Evolutionary conservation across 2,888 invertebrate species (phyloP).

Genomic region (Rugalucina vietnamica): DNA sequence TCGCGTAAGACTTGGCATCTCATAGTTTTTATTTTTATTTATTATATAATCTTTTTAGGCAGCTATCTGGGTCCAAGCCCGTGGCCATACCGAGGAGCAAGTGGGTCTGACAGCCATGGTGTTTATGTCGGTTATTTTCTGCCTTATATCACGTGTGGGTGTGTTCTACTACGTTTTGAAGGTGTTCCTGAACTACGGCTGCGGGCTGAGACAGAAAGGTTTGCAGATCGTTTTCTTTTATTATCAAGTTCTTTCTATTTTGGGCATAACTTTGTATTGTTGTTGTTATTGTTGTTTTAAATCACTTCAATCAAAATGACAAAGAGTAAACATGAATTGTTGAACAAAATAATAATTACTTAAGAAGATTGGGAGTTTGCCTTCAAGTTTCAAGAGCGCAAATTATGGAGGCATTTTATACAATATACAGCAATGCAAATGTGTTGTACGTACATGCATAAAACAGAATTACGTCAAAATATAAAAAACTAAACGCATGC

Average conservation of each 20-base stretch:
- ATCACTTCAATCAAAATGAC: background rate
- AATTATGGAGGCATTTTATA: background rate
- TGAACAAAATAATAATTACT: background rate
- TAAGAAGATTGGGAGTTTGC: background rate
- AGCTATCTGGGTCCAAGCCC: constrained; percentile 29
- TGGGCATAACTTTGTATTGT: no score
- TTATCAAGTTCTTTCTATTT: no score
- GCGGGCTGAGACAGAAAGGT: constrained; percentile 76
- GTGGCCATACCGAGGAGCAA: background rate
- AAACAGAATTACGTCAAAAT: background rate
- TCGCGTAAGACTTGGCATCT: no score
- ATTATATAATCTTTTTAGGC: no score
- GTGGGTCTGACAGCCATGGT: constrained; percentile 26
- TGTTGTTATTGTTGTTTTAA: no score
- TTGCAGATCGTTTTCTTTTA: no score
- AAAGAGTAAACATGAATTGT: background rate
- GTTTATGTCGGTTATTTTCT: constrained; percentile 48
- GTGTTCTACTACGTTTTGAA: constrained; percentile 61
- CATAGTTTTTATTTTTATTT: no score
- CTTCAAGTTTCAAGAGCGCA: background rate
- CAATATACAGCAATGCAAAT: background rate
- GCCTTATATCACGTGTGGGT: constrained; percentile 58
- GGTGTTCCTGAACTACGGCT: constrained; percentile 68
- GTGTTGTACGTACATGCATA: background rate
- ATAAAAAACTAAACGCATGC: background rate